Conservation (phyloP, 2,797 vertebrate genomes). For the Hydrophis major region DNA sequence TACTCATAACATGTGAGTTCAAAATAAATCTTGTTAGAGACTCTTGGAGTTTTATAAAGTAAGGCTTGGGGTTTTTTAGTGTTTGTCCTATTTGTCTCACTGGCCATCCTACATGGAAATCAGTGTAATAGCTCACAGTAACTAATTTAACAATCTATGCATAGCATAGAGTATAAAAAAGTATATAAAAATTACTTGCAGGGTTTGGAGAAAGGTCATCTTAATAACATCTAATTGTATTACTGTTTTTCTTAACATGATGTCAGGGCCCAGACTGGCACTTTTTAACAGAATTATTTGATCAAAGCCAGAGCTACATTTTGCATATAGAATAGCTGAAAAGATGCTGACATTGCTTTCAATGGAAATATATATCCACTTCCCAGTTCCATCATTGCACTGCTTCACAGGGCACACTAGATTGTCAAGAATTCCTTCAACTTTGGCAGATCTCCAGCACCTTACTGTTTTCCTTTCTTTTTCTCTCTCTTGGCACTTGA, state of each 20-base stretch:
- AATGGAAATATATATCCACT: not conserved
- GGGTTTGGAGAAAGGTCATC: no score
- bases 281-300: not conserved
- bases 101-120: slow-evolving; percentile 10
- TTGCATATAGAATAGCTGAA: not conserved
- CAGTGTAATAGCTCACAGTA: not conserved
- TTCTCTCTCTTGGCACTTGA: not conserved
- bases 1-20: slow-evolving; percentile 33
- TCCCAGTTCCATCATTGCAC: not conserved
- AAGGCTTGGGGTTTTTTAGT: slow-evolving; percentile 10
- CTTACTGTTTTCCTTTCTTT: not conserved
- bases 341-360: not conserved
- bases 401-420: not conserved
- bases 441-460: not conserved
- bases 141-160: not conserved
- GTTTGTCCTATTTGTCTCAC: not conserved
- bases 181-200: not conserved
- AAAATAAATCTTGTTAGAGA: slow-evolving; percentile 30
- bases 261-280: not conserved
- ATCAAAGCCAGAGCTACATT: not conserved
- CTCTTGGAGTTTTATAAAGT: not conserved
- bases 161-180: not conserved
- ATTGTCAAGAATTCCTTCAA: not conserved
- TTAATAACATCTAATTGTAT: not conserved
- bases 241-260: not conserved